Conservation (phyloP, 2,797 vertebrate species). For the Amniataba percoides region DNA sequence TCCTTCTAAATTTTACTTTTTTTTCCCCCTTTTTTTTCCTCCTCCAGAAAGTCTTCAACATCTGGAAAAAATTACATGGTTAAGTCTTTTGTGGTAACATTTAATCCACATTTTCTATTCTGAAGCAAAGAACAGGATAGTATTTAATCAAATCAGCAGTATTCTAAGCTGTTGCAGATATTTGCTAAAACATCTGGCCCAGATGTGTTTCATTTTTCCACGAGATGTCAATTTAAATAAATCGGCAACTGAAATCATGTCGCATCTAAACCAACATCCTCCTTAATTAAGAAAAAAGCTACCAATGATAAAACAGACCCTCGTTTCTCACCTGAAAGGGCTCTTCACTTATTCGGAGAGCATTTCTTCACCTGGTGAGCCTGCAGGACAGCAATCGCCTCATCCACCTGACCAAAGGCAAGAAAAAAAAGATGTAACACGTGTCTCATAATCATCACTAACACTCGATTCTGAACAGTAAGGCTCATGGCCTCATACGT, state of each 20-base stretch:
- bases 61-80: slow-evolving; percentile 45
- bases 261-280: background rate
- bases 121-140: background rate
- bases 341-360: slow-evolving; percentile 80
- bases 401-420: slow-evolving; percentile 88
- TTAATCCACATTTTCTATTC: background rate
- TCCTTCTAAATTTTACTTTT: slow-evolving; percentile 39
- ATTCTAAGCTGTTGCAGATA: background rate
- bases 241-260: background rate
- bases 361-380: slow-evolving; percentile 89
- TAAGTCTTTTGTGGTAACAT: background rate
- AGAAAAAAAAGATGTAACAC: background rate
- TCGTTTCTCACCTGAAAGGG: slow-evolving; percentile 67
- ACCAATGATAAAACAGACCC: background rate
- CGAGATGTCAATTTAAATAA: background rate
- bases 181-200: background rate
- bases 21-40: slow-evolving; percentile 17
- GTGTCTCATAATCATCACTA: background rate
- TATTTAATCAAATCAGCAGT: background rate
- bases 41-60: slow-evolving; percentile 57
- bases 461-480: background rate
- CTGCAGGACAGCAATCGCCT: slow-evolving; percentile 93
- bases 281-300: background rate
- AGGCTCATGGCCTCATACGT: too few relatives aligned
- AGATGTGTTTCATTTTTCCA: background rate